Evolutionary conservation across 2,888 invertebrate species (phyloP).

Genomic region (Metacarcinus magister): DNA sequence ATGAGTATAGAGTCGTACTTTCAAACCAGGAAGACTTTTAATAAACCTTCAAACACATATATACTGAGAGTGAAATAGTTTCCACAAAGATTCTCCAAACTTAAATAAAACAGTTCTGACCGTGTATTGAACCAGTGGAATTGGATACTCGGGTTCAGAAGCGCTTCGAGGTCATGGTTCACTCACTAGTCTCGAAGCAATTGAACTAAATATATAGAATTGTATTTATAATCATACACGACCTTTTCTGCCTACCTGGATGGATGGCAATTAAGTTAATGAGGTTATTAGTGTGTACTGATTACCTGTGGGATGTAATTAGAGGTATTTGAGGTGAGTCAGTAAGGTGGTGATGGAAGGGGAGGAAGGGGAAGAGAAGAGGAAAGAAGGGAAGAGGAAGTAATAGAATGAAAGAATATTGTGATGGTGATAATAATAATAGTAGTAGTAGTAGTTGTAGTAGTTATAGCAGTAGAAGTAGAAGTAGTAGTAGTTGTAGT

Average conservation of each 20-base stretch:
- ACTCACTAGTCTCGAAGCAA: background rate
- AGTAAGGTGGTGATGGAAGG: background rate
- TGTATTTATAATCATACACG: background rate
- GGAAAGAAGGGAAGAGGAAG: background rate
- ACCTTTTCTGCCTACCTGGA: background rate
- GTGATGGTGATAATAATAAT: background rate
- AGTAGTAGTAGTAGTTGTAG: background rate
- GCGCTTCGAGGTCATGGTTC: background rate
- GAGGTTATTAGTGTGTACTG: background rate
- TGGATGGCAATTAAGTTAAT: background rate
- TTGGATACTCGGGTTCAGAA: conserved; percentile 8
- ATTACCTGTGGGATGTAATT: background rate
- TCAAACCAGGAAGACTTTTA: background rate
- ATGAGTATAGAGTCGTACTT: background rate
- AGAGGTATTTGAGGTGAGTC: background rate
- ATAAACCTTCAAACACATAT: conserved; percentile 13
- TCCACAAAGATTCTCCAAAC: conserved; percentile 1
- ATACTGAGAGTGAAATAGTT: conserved; percentile 39
- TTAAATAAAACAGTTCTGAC: conserved; percentile 15
- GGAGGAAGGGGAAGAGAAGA: background rate
- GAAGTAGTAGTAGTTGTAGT: conserved; percentile 5
- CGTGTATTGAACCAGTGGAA: conserved; percentile 21
- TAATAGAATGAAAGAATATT: background rate
- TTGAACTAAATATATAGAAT: background rate
- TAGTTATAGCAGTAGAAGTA: background rate